Conservation (phyloP, 2,888 invertebrate species). For the Andrena chrysosceles region DNA sequence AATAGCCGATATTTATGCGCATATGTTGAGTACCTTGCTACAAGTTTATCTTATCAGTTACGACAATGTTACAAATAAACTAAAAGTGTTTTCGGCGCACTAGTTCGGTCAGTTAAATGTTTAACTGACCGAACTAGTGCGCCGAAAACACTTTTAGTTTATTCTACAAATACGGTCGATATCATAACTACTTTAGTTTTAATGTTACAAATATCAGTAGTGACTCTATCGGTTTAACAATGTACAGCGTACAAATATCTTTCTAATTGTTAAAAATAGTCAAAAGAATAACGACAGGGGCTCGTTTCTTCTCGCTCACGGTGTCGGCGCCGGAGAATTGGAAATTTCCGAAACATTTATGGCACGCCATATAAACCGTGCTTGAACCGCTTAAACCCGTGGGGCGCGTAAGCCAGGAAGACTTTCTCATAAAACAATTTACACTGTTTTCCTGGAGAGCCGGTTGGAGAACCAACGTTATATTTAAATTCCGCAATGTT, state of each 20-base stretch:
- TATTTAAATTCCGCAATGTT: background rate
- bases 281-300: background rate
- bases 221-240: background rate
- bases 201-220: background rate
- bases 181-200: too few species aligned
- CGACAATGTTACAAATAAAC: too few species aligned
- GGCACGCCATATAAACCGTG: background rate
- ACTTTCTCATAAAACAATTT: background rate
- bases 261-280: background rate
- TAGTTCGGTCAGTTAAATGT: too few species aligned
- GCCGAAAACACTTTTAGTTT: too few species aligned
- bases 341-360: slow-evolving; percentile 1
- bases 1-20: background rate
- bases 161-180: too few species aligned
- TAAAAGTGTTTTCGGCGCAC: too few species aligned
- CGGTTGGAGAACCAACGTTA: too few species aligned
- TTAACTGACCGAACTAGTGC: too few species aligned
- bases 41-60: slow-evolving; percentile 4
- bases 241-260: background rate
- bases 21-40: background rate
- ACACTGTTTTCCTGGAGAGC: too few species aligned
- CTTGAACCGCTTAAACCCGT: background rate
- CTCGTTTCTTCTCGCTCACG: background rate
- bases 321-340: background rate
- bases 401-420: background rate